Percentiles rank a stretch among this genome's conserved stretches.
Conservation (phyloP, 2,113 vertebrate genomes). For the Pyrgilauda ruficollis region DNA sequence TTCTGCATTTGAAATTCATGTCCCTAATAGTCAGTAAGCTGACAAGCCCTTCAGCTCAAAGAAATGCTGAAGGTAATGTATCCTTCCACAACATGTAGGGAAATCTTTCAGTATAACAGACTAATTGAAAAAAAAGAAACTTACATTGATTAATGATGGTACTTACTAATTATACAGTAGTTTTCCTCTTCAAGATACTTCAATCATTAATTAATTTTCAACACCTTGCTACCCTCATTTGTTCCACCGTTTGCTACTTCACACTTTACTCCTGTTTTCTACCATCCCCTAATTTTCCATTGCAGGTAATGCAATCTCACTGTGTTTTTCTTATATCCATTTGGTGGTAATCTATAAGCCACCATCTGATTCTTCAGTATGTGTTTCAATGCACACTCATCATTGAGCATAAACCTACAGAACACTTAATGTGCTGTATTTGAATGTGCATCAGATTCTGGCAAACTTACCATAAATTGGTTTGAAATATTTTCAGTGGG, state of each 20-base stretch:
- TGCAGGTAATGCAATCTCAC: neutral
- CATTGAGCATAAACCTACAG: neutral
- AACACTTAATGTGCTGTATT: neutral
- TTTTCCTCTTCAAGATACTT: constrained; percentile 19
- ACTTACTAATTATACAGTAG: neutral
- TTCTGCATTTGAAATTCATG: neutral
- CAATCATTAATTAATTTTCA: constrained; percentile 14
- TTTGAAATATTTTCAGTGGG: neutral
- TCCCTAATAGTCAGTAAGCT: neutral
- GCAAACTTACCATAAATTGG: neutral
- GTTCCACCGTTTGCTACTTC: neutral
- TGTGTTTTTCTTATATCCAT: neutral
- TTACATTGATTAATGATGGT: neutral
- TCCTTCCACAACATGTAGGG: neutral
- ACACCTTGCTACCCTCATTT: neutral
- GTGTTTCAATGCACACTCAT: neutral
- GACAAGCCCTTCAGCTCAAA: neutral
- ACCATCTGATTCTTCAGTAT: neutral
- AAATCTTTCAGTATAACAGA: neutral
- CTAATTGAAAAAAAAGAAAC: neutral
- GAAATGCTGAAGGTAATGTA: neutral
- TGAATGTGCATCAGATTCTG: neutral
- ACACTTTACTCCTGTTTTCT: neutral
- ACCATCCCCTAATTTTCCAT: neutral
- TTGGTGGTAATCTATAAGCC: neutral